Conservation (phyloP, 1,140 invertebrate species). For the Temnothorax nylanderi region DNA sequence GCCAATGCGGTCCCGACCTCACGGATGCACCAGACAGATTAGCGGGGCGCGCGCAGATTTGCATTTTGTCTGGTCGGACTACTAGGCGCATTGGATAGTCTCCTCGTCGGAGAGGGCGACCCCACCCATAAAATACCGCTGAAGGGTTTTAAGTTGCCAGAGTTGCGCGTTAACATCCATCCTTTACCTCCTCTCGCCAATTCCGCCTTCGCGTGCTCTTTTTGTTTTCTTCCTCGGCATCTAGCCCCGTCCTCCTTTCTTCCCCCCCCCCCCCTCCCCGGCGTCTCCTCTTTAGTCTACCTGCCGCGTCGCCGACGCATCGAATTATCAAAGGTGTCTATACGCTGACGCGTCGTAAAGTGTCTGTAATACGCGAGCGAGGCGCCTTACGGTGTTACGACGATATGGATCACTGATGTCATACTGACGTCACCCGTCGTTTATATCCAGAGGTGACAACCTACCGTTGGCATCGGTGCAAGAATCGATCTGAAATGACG, state of each 20-base stretch:
- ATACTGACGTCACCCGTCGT: constrained; percentile 83
- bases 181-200: constrained; percentile 61
- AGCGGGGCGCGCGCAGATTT: constrained; percentile 80
- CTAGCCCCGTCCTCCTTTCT: constrained; percentile 61
- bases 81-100: constrained; percentile 73
- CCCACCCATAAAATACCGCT: constrained; percentile 69
- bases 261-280: background rate
- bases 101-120: constrained; percentile 55
- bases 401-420: constrained; percentile 84
- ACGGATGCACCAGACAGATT: constrained; percentile 83
- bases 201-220: constrained; percentile 68
- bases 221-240: constrained; percentile 62
- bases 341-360: constrained; percentile 35
- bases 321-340: constrained; percentile 45
- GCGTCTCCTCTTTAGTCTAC: constrained; percentile 40
- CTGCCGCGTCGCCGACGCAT: constrained; percentile 51
- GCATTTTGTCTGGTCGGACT: constrained; percentile 82
- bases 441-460: constrained; percentile 83
- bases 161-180: constrained; percentile 73
- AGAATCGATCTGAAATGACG: constrained; percentile 78
- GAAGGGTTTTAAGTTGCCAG: constrained; percentile 71
- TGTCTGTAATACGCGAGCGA: constrained; percentile 36
- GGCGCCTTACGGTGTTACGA: constrained; percentile 73
- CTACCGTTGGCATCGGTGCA: constrained; percentile 77
- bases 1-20: constrained; percentile 78